These are phyloP conservation scores for Ondatra zibethicus DNA, from an alignment of 2,113 vertebrate species.

Conservation along the genomic window DNA sequence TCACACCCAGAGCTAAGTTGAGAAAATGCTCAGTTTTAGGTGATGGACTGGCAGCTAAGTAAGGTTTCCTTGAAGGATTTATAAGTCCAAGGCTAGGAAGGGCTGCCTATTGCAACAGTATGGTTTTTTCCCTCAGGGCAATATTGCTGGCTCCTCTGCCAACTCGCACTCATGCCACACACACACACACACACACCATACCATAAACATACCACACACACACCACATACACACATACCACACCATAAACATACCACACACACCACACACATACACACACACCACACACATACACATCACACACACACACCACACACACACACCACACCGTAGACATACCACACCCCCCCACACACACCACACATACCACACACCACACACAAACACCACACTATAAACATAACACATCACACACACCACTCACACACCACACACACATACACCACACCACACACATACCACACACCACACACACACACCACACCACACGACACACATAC, in stretches of 20 bases:
- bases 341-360: too few species aligned
- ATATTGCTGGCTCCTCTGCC: neutral
- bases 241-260: too few species aligned
- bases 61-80: neutral
- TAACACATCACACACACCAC: neutral
- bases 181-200: neutral
- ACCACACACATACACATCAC: neutral
- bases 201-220: too few species aligned
- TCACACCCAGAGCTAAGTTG: neutral
- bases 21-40: neutral
- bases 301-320: too few species aligned
- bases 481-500: too few species aligned
- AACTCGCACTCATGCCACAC: neutral
- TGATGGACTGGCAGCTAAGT: neutral
- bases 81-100: neutral
- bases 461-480: too few species aligned
- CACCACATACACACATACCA: neutral
- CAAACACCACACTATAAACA: neutral
- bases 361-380: neutral
- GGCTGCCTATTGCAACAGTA: neutral
- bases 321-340: too few species aligned
- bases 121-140: neutral
- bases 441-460: too few species aligned
- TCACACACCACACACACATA: neutral
- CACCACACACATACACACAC: neutral